Conservation (phyloP, 2,113 vertebrate genomes). For the Coracopsis vasa region DNA sequence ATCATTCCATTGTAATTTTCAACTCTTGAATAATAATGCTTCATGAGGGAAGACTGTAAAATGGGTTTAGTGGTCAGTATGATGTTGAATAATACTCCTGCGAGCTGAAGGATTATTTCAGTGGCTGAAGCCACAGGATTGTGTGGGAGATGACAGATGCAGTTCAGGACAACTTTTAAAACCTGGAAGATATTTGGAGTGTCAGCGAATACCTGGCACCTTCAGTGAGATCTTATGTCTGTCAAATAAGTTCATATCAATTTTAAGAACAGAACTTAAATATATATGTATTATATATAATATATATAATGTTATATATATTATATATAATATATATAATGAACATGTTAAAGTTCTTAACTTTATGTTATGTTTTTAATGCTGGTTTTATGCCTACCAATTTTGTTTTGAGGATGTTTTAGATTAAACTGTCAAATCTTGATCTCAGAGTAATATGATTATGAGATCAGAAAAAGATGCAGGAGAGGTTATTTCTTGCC, state of each 20-base stretch:
- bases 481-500: not conserved
- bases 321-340: no score
- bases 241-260: not conserved
- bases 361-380: not conserved
- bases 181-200: not conserved
- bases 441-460: not conserved
- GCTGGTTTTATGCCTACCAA: rapidly evolving
- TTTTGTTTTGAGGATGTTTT: not conserved
- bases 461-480: not conserved
- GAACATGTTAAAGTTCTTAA: not conserved
- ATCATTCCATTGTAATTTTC: not conserved
- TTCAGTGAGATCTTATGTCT: not conserved
- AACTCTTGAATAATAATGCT: not conserved
- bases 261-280: not conserved
- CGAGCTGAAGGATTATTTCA: not conserved
- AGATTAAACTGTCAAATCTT: not conserved
- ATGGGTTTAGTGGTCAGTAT: not conserved
- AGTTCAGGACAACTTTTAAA: not conserved
- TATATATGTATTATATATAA: not conserved
- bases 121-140: not conserved
- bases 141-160: not conserved
- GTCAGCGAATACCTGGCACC: not conserved
- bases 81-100: not conserved
- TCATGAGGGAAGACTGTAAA: not conserved
- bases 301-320: not conserved